These are phyloP conservation scores for Lacerta viridis DNA, from an alignment of 2,797 vertebrate genomes.

Conservation along the genomic window DNA sequence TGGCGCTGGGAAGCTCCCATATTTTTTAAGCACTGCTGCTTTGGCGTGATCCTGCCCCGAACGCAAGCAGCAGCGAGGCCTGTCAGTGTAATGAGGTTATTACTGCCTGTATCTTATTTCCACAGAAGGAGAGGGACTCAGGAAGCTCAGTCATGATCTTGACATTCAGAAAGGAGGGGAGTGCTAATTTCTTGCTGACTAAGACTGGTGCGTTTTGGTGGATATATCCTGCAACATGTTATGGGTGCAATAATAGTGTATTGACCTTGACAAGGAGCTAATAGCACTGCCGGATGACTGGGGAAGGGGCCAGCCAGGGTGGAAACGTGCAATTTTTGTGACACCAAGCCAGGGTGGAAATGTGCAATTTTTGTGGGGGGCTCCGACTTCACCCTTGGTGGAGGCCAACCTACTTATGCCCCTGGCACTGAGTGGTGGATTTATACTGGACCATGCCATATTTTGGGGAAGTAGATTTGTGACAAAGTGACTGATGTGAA, in stretches of 20 bases:
- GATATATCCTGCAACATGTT: too few species aligned
- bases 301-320: too few species aligned
- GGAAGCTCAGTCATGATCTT: background rate
- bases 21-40: background rate
- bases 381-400: too few species aligned
- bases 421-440: too few species aligned
- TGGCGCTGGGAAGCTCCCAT: rapidly evolving
- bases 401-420: too few species aligned
- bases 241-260: too few species aligned
- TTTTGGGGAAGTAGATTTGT: background rate
- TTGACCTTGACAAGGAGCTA: too few species aligned
- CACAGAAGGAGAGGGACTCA: slow-evolving; percentile 10
- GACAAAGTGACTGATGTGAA: background rate
- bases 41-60: slow-evolving; percentile 7
- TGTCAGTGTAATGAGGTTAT: slow-evolving; percentile 14
- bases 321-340: too few species aligned
- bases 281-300: too few species aligned
- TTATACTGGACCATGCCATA: background rate
- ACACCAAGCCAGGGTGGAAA: too few species aligned
- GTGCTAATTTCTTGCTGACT: background rate
- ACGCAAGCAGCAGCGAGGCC: slow-evolving; percentile 65
- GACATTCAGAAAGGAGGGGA: background rate
- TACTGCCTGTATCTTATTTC: slow-evolving; percentile 41
- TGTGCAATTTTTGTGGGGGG: too few species aligned
- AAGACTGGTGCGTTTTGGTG: too few species aligned